Conservation (phyloP, 2,113 vertebrate species). For the Sceloporus tristichus region DNA sequence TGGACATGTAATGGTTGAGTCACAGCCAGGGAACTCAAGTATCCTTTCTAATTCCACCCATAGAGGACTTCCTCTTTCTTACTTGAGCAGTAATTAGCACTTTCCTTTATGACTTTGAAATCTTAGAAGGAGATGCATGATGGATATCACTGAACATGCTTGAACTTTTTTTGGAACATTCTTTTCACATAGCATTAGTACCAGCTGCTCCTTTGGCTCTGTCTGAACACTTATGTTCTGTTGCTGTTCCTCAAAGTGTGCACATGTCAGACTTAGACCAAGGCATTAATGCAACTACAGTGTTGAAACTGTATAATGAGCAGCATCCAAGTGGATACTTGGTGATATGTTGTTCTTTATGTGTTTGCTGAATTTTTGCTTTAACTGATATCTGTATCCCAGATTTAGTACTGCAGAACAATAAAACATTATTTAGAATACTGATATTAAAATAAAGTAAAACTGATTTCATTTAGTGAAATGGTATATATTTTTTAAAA, state of each 20-base stretch:
- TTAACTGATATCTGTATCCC: not conserved
- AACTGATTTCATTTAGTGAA: conserved; percentile 6
- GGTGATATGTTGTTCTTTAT: conserved; percentile 58
- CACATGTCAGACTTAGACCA: conserved; percentile 56
- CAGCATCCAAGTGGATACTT: conserved; percentile 62
- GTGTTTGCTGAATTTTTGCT: conserved; percentile 13
- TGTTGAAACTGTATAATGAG: conserved; percentile 67
- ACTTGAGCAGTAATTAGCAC: conserved; percentile 75
- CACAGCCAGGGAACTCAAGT: conserved; percentile 19
- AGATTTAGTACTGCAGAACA: not conserved
- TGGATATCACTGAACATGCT: conserved; percentile 75
- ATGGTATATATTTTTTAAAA: not conserved
- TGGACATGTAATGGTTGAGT: not conserved
- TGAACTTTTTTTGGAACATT: conserved; percentile 79
- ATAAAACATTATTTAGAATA: not conserved
- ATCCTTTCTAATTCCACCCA: conserved; percentile 65
- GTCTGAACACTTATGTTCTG: conserved; percentile 57
- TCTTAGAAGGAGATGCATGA: conserved; percentile 74
- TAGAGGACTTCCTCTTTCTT: conserved; percentile 75
- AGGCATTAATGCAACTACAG: conserved; percentile 55
- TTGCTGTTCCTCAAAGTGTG: conserved; percentile 67
- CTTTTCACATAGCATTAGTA: conserved; percentile 66
- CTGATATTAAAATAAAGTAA: too few species aligned
- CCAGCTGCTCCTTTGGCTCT: conserved; percentile 75
- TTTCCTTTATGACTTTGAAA: conserved; percentile 79